phyloP scores from a whole-genome alignment of 1,140 invertebrate genomes.

The Danaus melanippus region DNA sequence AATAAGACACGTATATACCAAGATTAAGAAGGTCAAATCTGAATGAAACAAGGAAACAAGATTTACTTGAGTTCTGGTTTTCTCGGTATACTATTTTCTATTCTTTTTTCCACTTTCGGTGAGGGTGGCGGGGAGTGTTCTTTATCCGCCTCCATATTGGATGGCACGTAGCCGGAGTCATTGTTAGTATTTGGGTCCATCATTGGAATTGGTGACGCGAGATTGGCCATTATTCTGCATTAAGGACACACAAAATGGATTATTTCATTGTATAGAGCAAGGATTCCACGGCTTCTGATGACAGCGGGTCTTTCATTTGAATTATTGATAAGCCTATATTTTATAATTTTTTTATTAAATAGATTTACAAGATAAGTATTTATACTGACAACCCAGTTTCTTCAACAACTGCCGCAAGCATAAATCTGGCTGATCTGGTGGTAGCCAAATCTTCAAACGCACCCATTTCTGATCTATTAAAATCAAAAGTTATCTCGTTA shows the following conservation, averaged over 20 bases:
- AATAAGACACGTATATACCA: too few relatives aligned
- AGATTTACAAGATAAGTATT: neutral
- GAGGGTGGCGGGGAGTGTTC: slow-evolving; percentile 53
- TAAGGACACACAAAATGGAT: too few relatives aligned
- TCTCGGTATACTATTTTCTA: slow-evolving; percentile 30
- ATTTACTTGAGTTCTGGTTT: slow-evolving; percentile 59
- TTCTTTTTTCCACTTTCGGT: slow-evolving; percentile 36
- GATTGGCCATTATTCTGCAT: slow-evolving; percentile 59
- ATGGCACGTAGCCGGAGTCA: slow-evolving; percentile 58
- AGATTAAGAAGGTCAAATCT: too few relatives aligned
- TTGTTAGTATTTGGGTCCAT: slow-evolving; percentile 66
- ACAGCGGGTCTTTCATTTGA: too few relatives aligned
- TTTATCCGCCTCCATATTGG: slow-evolving; percentile 58
- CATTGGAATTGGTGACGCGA: slow-evolving; percentile 64
- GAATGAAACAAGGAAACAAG: too few relatives aligned
- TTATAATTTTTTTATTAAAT: too few relatives aligned
- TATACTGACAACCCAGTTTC: slow-evolving; percentile 60
- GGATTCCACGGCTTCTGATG: too few relatives aligned
- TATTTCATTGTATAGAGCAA: too few relatives aligned
- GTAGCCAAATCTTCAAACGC: slow-evolving; percentile 51
- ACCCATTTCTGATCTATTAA: slow-evolving; percentile 53
- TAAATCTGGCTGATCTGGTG: slow-evolving; percentile 53
- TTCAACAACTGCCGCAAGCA: slow-evolving; percentile 61
- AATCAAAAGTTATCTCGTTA: slow-evolving; percentile 24
- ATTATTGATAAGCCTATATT: too few relatives aligned